phyloP scores from a whole-genome alignment of 2,113 vertebrate genomes.

The Atractosteus spatula region DNA sequence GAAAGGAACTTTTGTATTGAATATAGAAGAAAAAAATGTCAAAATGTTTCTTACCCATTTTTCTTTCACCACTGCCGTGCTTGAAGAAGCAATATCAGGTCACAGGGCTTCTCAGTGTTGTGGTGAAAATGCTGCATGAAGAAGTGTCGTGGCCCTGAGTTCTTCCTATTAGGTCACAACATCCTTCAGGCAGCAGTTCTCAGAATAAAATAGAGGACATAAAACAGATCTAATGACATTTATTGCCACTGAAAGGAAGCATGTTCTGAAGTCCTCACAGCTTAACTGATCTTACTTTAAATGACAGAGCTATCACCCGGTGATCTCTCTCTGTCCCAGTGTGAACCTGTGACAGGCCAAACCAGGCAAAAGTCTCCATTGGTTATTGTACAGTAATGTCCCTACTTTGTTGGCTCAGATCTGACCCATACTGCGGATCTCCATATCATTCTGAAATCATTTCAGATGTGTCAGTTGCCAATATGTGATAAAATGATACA shows the following conservation, averaged over 20 bases:
- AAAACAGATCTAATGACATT: background rate
- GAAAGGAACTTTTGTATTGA: no score
- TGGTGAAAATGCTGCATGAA: background rate
- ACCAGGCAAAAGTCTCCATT: background rate
- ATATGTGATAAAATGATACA: no score
- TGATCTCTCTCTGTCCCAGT: background rate
- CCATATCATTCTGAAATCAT: no score
- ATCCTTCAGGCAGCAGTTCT: background rate
- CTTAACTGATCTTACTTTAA: background rate
- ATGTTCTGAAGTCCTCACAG: conserved; percentile 2
- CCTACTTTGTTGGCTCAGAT: no score
- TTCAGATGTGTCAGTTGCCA: no score
- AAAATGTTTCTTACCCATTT: no score
- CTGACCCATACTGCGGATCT: no score
- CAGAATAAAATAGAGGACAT: background rate
- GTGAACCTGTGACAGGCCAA: background rate
- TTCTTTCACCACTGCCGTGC: no score
- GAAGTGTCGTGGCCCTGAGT: no score
- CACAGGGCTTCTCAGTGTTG: background rate
- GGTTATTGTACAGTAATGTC: background rate
- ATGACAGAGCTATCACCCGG: background rate
- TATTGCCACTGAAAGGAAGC: conserved; percentile 9
- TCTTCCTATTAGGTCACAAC: conserved; percentile 7
- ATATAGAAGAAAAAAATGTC: no score
- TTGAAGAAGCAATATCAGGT: no score